These are phyloP conservation scores for Acanthosoma haemorrhoidale DNA, from an alignment of 2,888 invertebrate species.

Conservation along the genomic window DNA sequence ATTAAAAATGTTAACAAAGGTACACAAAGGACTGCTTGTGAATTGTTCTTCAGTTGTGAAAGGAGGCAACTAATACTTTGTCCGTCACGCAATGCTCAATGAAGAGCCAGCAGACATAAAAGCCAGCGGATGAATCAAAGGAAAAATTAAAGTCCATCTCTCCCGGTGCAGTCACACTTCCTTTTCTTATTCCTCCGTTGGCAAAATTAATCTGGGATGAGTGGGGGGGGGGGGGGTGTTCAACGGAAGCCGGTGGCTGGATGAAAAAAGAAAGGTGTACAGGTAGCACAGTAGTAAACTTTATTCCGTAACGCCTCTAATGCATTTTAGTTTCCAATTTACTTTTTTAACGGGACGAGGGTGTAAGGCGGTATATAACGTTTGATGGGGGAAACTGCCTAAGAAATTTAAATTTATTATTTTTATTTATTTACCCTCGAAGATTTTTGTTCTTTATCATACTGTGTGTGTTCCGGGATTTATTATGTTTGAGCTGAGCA, in stretches of 20 bases:
- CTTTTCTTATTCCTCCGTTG: background rate
- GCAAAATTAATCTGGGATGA: slow-evolving; percentile 9
- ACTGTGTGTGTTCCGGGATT: too few relatives aligned
- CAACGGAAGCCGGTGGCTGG: slow-evolving; percentile 14
- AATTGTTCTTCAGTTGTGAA: background rate
- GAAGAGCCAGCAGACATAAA: slow-evolving; percentile 12
- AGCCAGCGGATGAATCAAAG: background rate
- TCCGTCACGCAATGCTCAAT: slow-evolving; percentile 2
- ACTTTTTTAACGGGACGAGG: slow-evolving; percentile 20
- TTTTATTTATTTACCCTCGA: too few relatives aligned
- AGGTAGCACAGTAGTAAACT: slow-evolving; percentile 16
- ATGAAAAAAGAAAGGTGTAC: slow-evolving; percentile 13
- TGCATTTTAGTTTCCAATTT: slow-evolving; percentile 28
- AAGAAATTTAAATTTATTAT: slow-evolving; percentile 25
- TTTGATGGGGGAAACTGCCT: slow-evolving; percentile 19
- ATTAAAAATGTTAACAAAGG: too few relatives aligned
- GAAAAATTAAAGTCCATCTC: slow-evolving; percentile 6
- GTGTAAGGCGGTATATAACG: background rate
- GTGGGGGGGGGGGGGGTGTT: background rate
- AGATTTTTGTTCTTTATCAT: too few relatives aligned
- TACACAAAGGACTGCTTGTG: background rate
- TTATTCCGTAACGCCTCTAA: slow-evolving; percentile 24
- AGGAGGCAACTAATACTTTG: background rate
- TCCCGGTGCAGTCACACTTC: background rate
- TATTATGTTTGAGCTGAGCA: too few relatives aligned